These are phyloP conservation scores for Ectropis grisescens DNA, from an alignment of 1,140 invertebrate genomes.

Conservation along the genomic window DNA sequence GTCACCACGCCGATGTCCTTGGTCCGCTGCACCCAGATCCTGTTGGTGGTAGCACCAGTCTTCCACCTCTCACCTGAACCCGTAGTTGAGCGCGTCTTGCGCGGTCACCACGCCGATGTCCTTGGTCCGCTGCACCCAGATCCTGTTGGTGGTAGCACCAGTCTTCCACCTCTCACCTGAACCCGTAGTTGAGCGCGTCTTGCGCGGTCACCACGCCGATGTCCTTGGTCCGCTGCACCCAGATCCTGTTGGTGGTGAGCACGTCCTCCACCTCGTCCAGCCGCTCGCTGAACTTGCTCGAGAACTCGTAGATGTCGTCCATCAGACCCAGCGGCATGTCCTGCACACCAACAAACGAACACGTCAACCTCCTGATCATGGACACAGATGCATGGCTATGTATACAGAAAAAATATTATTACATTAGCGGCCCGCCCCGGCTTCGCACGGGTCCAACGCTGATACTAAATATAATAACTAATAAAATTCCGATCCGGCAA, in stretches of 20 bases:
- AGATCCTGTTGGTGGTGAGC: constrained; percentile 93
- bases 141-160: constrained; percentile 90
- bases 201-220: constrained; percentile 90
- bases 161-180: constrained; percentile 93
- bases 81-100: constrained; percentile 93
- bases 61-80: constrained; percentile 93
- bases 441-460: too few relatives aligned
- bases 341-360: constrained; percentile 54
- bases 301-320: constrained; percentile 96
- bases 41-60: constrained; percentile 92
- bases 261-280: constrained; percentile 97
- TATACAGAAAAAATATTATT: too few relatives aligned
- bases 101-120: constrained; percentile 91
- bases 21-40: constrained; percentile 92
- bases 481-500: too few relatives aligned
- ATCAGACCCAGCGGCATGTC: constrained; percentile 95
- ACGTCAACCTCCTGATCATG: constrained; percentile 1
- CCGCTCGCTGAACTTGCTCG: constrained; percentile 85
- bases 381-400: too few relatives aligned
- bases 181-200: constrained; percentile 94
- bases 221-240: constrained; percentile 89
- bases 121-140: constrained; percentile 91
- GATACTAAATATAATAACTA: too few relatives aligned
- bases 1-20: constrained; percentile 89
- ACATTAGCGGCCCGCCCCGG: too few relatives aligned